A percentile compares a stretch with the other conserved stretches of the same genome.
phyloP scores from a whole-genome alignment of 1,140 invertebrate species.

The Bacillus rossius region DNA sequence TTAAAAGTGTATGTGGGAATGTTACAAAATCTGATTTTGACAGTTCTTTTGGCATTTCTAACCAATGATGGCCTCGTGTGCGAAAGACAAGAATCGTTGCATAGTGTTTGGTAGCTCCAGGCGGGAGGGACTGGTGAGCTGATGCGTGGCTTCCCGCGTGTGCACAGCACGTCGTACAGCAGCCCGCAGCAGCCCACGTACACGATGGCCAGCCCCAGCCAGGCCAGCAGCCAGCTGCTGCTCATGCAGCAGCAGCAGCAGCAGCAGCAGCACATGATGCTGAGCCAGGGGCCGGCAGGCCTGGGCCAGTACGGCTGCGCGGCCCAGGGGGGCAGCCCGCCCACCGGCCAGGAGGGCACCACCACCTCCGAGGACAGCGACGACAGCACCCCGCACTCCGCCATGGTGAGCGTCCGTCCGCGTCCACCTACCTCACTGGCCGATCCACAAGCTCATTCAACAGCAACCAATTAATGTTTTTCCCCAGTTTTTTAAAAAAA shows the following conservation, averaged over 20 bases:
- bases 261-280: slow-evolving; percentile 40
- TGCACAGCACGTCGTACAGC: slow-evolving; percentile 40
- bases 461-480: no score
- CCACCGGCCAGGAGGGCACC: slow-evolving; percentile 50
- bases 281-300: not conserved
- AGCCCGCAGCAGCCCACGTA: slow-evolving; percentile 31
- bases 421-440: no score
- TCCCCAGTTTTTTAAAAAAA: no score
- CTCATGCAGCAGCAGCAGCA: slow-evolving; percentile 46
- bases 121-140: no score
- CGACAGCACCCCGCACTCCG: slow-evolving; percentile 71
- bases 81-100: no score
- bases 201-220: slow-evolving; percentile 40
- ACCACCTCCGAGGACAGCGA: slow-evolving; percentile 84
- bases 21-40: no score
- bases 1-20: no score
- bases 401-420: slow-evolving; percentile 50
- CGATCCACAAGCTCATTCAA: no score
- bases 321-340: slow-evolving; percentile 48
- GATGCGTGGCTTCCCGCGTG: not conserved
- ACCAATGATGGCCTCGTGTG: no score
- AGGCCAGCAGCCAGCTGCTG: slow-evolving; percentile 50
- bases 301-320: slow-evolving; percentile 43
- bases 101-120: no score
- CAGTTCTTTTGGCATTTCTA: no score